Evolutionary conservation across 1,140 invertebrate genomes (phyloP), one percentile per base, ranked within the genome.

Genomic region (Penaeus vannamei): DNA sequence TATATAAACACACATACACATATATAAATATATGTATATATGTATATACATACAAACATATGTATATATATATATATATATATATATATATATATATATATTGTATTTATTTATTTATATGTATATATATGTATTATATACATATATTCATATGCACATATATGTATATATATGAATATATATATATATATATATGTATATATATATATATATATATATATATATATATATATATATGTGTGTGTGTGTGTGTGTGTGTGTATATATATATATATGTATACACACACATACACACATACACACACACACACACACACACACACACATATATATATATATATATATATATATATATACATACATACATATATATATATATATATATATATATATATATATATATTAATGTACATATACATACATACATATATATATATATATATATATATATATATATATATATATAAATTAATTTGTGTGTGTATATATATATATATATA

Each of bases 71-170:
- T 81, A n/a, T 81, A 81, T 81, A 81, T 60, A 81, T 60, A 81
- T 81, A 81, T 81, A 81, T 81, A 59, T n/a, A 81, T 81, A 81
- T 81, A n/a, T 81, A 81, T 59, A n/a, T n/a, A n/a, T n/a, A n/a
- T n/a, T n/a, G n/a, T n/a, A n/a, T n/a, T n/a, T n/a, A n/a, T n/a
- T n/a, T n/a, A n/a, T n/a, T n/a, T 80, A 80, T 80, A 80, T 80
- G 42, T 80, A 42, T 80, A 80, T 80, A 80, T 80, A 80, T 80
- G 42, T 80, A 42, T 80, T 42, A 80, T 80, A 80, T 23, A 53
- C 23, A 46, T n/a, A 22, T n/a, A 26, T 22, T 12, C 2, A 61
- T 23, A 36, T 29, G 17, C 59, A n/a, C 19, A 22, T 29, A 36
- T n/a, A 36, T 36, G 5, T 36, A 2, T 36, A 36, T 36, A 36